Evolutionary conservation across 2,888 invertebrate species (phyloP).

Genomic region (Tineola bisselliella): DNA sequence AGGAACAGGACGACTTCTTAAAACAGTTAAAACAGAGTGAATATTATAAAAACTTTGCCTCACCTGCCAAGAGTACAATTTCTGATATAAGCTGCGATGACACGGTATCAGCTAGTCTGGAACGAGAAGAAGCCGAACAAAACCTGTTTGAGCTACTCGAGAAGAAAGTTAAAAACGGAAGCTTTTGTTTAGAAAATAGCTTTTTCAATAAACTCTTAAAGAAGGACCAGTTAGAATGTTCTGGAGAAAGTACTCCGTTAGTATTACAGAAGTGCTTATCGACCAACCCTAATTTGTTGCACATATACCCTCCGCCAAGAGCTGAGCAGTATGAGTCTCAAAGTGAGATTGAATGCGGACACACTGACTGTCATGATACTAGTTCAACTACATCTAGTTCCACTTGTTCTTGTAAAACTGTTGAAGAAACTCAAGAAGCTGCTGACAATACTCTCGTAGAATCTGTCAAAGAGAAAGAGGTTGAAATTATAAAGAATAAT

Average conservation of each 20-base stretch:
- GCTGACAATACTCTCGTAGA: not conserved
- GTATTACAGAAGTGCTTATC: conserved; percentile 48
- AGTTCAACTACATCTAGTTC: conserved; percentile 45
- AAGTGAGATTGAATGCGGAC: conserved; percentile 41
- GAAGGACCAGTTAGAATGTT: conserved; percentile 39
- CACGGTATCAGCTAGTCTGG: conserved; percentile 31
- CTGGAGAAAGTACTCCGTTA: conserved; percentile 54
- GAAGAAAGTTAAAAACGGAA: conserved; percentile 75
- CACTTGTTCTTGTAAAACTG: conserved; percentile 46
- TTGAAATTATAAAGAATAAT: conserved; percentile 18
- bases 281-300: conserved; percentile 41
- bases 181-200: conserved; percentile 76
- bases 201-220: conserved; percentile 66
- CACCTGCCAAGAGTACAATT: conserved; percentile 45
- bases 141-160: conserved; percentile 82
- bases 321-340: conserved; percentile 26
- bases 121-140: conserved; percentile 71
- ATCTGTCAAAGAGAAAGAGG: not conserved
- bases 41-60: conserved; percentile 53
- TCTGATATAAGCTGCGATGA: conserved; percentile 49
- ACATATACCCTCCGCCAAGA: conserved; percentile 38
- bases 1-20: conserved; percentile 57
- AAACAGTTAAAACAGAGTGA: conserved; percentile 53
- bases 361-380: conserved; percentile 41
- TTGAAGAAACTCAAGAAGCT: conserved; percentile 24